Base-by-base conservation (phyloP, 2,888 invertebrate genomes). In the Orchesellides sinensis region DNA sequence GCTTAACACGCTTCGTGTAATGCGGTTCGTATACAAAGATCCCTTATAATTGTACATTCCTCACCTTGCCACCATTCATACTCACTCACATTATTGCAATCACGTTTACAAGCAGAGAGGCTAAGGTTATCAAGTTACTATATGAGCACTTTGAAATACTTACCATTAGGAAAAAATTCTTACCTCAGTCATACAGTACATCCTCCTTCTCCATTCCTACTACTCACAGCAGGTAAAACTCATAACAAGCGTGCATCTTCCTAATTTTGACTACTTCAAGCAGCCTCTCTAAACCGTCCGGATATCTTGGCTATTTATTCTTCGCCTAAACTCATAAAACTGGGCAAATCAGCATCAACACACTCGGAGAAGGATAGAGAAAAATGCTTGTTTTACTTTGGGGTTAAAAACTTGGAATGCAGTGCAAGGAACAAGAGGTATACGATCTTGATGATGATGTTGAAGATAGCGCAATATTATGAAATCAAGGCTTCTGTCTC, bases 251-350 rank as follows among this genome's bases (percentile, higher is more conserved):
- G n/a, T n/a, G n/a, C n/a, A n/a, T n/a, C n/a, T n/a, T n/a, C n/a
- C n/a, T n/a, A n/a, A n/a, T n/a, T n/a, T n/a, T n/a, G n/a, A 40
- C 40, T 40, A 14, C 40, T 40, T n/a, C n/a, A 14, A n/a, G 40
- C 40, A 14, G 14, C n/a, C 40, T 14, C 2, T 40, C 40, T 40
- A 2, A 40, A 17, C 49, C 6, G 49, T 17, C 49, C 49, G 49
- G 49, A n/a, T 49, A 49, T 49, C 49, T 49, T 19, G 17, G 8
- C 49, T 17, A 49, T 19, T 49, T 17, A 49, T 49, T 49, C 8
- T n/a, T n/a, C n/a, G n/a, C n/a, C 17, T 49, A 17, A 49, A 49
- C 49, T 49, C 49, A 21, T 49, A 49, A 49, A 49, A 49, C n/a
- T 49, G 49, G 21, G 49, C 21, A 49, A 49, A 49, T 49, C 49